Evolutionary conservation across 2,888 invertebrate genomes (phyloP), one percentile per base, ranked within the genome.

Genomic region (Tortricodes alternella): DNA sequence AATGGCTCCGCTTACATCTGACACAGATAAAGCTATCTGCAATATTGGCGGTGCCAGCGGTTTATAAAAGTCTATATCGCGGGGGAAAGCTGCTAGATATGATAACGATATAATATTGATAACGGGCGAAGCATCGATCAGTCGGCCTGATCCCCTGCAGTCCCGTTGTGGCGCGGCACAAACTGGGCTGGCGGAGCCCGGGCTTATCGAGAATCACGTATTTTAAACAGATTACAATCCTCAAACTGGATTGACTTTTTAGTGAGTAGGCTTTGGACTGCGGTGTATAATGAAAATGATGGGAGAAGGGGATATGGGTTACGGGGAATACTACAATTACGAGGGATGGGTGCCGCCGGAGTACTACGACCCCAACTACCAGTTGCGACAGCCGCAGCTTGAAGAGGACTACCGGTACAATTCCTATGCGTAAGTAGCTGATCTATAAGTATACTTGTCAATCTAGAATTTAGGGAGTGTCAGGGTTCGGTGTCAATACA

Each of bases 331-430:
- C 57, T 88, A 87, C 61, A 82, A 80, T 61, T 94, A 93, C 70
- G 95, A 95, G 70, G 92, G 92, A 68, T 95, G 94, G 94, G 92
- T 94, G 65, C 92, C 94, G 65, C 94, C 94, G 7, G 93, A 94
- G 71, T 95, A 95, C 80, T 95, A 95, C 76, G 89, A 89, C 77
- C 92, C 83, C 4, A 74, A 67, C 48, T 85, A 82, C 67, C 87
- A 85, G 67, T 67, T 78, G 6, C 73, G 88, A 1, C 87, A 86
- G 62, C 80, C 83, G 49, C 86, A 83, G 58, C 56, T 74, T 2
- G 95, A 94, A 38, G 95, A 95, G 46, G 95, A 95, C 71, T 95
- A 94, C 78, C 91, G 94, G 88, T 93, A 91, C 65, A 89, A 85
- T 49, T 86, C 86, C 35, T 93, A 93, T 73, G 89, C 92, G 93